Conservation (phyloP, 2,797 vertebrate genomes). For the Sardinella longiceps region DNA sequence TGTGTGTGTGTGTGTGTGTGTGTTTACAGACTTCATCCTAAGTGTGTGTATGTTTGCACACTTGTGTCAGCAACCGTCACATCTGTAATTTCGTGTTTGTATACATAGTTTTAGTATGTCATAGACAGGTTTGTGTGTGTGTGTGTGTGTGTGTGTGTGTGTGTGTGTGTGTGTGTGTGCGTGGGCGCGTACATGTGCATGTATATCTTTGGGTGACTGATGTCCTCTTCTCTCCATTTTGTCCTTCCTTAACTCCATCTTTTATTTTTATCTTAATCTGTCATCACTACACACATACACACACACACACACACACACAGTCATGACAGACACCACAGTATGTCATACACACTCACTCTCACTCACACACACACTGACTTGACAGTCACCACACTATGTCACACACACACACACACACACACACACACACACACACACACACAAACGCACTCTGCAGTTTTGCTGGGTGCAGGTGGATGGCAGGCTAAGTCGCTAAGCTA, state of each 20-base stretch:
- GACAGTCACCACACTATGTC: neutral
- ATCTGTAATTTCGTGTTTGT: too few species aligned
- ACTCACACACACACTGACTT: neutral
- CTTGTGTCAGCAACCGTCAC: too few species aligned
- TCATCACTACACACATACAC: neutral
- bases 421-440: neutral
- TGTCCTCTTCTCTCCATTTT: neutral
- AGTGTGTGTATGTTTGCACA: too few species aligned
- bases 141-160: too few species aligned
- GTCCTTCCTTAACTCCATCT: neutral
- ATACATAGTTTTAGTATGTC: too few species aligned
- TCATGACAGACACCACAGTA: too few species aligned
- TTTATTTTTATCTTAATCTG: too few species aligned
- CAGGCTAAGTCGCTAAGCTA: neutral
- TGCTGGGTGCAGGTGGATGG: constrained; percentile 15
- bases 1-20: too few species aligned
- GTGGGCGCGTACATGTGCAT: too few species aligned
- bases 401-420: constrained; percentile 9
- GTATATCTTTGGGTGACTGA: neutral
- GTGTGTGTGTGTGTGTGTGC: too few species aligned
- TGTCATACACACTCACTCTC: neutral
- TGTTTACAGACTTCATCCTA: too few species aligned
- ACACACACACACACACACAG: neutral
- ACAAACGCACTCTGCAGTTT: neutral
- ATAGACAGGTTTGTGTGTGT: too few species aligned